Evolutionary conservation across 2,113 vertebrate genomes (phyloP), one percentile per base, ranked within the genome.

Genomic region (Malaclemys terrapin): DNA sequence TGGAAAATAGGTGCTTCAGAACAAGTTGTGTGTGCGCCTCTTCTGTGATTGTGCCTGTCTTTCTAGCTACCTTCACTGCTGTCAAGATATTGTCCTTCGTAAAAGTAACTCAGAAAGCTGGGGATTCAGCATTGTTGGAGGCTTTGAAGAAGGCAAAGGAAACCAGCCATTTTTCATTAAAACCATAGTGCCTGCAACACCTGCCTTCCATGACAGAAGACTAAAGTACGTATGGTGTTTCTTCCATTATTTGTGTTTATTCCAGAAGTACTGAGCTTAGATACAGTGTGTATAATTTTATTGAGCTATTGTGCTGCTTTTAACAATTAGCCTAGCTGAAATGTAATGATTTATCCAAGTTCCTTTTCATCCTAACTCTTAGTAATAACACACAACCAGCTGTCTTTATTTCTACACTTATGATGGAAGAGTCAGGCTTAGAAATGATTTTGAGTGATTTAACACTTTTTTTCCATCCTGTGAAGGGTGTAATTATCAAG

Each of bases 141-240:
- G 99, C 89, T 99, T 99, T 22, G 99, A 99, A 97, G 99, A 99
- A 88, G 99, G 96, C 93, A 99, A 98, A 87, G 99, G 99, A 10
- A 99, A 99, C 97, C 99, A 99, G 96, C 99, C 99, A 0, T 99
- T 99, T 98, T 99, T 99, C 98, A 99, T 99, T 94, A 99, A 99
- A 98, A 99, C 99, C 98, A 99, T 99, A 1, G 99, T 99, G 96
- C 99, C 99, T 3, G 99, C 98, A 35, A 99, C 99, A 2, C 99
- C 99, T 0, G 99, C 99, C 17, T 99, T 99, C 97, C 98, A 98
- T 10, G 99, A 99, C 82, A 98, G 98, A 78, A 99, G 99, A 84
- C 99, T 99, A 80, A 99, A 99, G 99, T 99, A 97, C 65, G 99
- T 98, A 49, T 17, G 29, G 29, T 45, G 29, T 14, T 88, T 52